Conservation (phyloP, 2,888 invertebrate genomes). For the Microplitis manilae region DNA sequence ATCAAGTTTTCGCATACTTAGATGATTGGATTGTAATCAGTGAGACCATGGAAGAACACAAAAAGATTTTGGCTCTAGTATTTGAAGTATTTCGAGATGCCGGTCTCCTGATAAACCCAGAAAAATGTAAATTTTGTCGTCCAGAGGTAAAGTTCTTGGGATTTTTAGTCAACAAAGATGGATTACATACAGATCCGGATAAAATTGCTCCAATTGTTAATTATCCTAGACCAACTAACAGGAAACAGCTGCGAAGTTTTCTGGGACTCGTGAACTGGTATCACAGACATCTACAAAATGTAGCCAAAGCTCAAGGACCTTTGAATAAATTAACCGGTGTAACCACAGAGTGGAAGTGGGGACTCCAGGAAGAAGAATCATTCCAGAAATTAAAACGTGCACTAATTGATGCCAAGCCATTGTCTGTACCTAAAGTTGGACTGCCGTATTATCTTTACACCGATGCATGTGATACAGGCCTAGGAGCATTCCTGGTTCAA, state of each 20-base stretch:
- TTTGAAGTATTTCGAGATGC: constrained; percentile 43
- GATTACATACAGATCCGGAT: constrained; percentile 38
- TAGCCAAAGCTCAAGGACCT: constrained; percentile 19
- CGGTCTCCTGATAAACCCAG: constrained; percentile 38
- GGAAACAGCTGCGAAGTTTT: constrained; percentile 38
- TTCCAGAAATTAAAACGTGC: not conserved
- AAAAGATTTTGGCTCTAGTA: constrained; percentile 23
- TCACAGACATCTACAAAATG: constrained; percentile 27
- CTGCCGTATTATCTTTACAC: constrained; percentile 45
- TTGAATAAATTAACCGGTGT: constrained; percentile 9
- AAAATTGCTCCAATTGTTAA: constrained; percentile 31
- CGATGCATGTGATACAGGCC: constrained; percentile 47
- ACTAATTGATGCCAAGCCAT: not conserved
- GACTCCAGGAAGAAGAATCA: not conserved
- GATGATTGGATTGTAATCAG: constrained; percentile 31
- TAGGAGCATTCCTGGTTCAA: constrained; percentile 43
- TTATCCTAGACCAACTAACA: constrained; percentile 21
- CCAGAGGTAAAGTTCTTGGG: constrained; percentile 39
- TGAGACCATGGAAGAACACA: constrained; percentile 39
- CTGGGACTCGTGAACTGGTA: constrained; percentile 44
- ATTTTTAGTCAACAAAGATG: constrained; percentile 31
- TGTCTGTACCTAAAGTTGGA: constrained; percentile 32
- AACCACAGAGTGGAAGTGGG: not conserved
- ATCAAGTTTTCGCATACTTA: constrained; percentile 14
- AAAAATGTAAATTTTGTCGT: constrained; percentile 47